Evolutionary conservation across 2,888 invertebrate genomes (phyloP).

Genomic region (Lamellibrachia columna): DNA sequence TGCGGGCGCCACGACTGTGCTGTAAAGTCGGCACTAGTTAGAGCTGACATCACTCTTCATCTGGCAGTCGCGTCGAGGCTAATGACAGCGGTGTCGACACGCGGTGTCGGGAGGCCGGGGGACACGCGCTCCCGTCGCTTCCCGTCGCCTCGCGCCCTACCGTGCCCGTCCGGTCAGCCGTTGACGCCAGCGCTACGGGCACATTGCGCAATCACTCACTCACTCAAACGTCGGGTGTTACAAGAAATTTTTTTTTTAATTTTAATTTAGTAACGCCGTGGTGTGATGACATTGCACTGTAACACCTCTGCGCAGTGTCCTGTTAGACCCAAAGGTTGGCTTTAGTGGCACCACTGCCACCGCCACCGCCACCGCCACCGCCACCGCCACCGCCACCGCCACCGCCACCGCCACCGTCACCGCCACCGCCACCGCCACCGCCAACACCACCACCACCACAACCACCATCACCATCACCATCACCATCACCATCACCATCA

Average conservation of each 20-base stretch:
- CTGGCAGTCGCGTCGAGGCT: slow-evolving; percentile 3
- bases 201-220: not conserved
- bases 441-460: too few relatives aligned
- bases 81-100: slow-evolving; percentile 1
- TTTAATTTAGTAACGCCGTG: not conserved
- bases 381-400: too few relatives aligned
- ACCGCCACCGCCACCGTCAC: fast-evolving
- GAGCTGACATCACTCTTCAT: not conserved
- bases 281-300: not conserved
- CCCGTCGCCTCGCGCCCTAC: not conserved
- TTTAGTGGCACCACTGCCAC: too few relatives aligned
- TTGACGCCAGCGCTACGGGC: not conserved
- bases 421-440: too few relatives aligned
- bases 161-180: not conserved
- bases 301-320: not conserved
- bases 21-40: slow-evolving; percentile 4
- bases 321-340: not conserved
- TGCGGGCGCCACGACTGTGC: not conserved
- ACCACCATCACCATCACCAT: too few relatives aligned
- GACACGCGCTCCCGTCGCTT: not conserved
- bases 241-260: not conserved
- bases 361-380: too few relatives aligned
- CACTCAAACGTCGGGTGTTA: not conserved
- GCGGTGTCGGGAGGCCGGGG: not conserved
- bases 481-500: too few relatives aligned